phyloP scores from a whole-genome alignment of 2,797 vertebrate species.

The Sebastes oblongus region DNA sequence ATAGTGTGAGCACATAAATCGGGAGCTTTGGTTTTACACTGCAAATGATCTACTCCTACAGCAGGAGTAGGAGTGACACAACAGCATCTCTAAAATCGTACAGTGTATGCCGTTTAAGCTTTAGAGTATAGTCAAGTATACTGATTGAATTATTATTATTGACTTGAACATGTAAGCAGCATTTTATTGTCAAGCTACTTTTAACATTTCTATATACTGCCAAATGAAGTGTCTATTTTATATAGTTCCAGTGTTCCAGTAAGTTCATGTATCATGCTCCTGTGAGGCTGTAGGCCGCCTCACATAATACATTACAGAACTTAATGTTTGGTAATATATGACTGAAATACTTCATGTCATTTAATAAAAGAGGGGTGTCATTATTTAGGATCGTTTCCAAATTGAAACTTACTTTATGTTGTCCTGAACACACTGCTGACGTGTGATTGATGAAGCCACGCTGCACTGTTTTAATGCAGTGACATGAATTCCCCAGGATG shows the following conservation, averaged over 20 bases:
- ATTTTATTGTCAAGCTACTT: background rate
- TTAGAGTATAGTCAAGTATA: background rate
- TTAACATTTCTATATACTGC: background rate
- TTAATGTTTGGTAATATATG: background rate
- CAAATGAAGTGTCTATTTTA: conserved; percentile 44
- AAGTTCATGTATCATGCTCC: conserved; percentile 9
- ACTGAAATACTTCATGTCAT: background rate
- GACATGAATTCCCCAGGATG: conserved; percentile 28
- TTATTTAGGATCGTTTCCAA: background rate
- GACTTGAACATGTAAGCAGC: background rate
- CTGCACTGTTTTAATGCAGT: conserved; percentile 3
- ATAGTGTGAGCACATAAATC: too few species aligned
- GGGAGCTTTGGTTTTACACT: too few species aligned
- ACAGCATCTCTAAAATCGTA: too few species aligned
- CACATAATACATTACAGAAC: background rate
- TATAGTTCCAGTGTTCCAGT: background rate
- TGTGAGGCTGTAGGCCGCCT: conserved; percentile 4
- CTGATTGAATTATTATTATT: background rate
- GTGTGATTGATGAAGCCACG: conserved; percentile 2
- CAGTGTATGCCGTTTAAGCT: too few species aligned
- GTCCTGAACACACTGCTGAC: background rate
- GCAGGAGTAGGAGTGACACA: too few species aligned
- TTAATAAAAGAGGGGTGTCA: background rate
- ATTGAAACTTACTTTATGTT: conserved; percentile 4
- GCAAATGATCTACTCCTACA: too few species aligned